A percentile compares a stretch with the other conserved stretches of the same genome.
phyloP scores from a whole-genome alignment of 2,797 vertebrate species.

The Pseudocheirus occidentalis region DNA sequence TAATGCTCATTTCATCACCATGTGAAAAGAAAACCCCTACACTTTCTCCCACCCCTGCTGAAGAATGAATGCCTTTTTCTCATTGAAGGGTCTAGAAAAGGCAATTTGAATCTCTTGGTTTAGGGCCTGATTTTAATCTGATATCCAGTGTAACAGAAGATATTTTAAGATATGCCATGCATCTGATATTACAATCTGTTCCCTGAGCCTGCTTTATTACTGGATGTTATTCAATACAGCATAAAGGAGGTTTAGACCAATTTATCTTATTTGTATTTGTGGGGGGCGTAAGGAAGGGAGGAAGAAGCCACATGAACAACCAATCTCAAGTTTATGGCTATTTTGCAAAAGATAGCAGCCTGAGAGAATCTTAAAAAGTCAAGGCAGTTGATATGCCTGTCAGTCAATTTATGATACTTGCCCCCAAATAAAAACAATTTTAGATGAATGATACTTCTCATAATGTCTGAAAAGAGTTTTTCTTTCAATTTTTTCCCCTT shows the following conservation, averaged over 20 bases:
- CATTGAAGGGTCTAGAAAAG: conserved; percentile 37
- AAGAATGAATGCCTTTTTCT: background rate
- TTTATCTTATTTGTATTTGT: conserved; percentile 65
- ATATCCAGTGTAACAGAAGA: conserved; percentile 6
- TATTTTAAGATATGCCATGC: conserved; percentile 35
- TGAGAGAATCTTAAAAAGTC: conserved; percentile 78
- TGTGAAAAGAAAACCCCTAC: conserved; percentile 44
- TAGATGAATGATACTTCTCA: conserved; percentile 79
- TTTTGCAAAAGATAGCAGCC: conserved; percentile 71
- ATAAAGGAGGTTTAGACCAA: conserved; percentile 57
- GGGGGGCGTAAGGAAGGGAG: background rate
- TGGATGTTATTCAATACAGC: conserved; percentile 74
- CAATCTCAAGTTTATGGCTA: conserved; percentile 65
- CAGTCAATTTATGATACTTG: conserved; percentile 74
- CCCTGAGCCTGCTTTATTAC: conserved; percentile 67
- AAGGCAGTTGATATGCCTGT: conserved; percentile 77
- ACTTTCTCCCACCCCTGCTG: background rate
- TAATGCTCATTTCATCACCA: conserved; percentile 53
- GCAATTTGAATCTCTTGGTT: conserved; percentile 58
- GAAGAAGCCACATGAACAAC: conserved; percentile 49
- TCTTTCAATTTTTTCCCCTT: conserved; percentile 73
- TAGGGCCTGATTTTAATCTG: conserved; percentile 67
- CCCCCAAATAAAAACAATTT: conserved; percentile 80
- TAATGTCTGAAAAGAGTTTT: conserved; percentile 74
- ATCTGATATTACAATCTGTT: conserved; percentile 34